Evolutionary conservation across 2,888 invertebrate species (phyloP).

Genomic region (Drosophila emarginata): DNA sequence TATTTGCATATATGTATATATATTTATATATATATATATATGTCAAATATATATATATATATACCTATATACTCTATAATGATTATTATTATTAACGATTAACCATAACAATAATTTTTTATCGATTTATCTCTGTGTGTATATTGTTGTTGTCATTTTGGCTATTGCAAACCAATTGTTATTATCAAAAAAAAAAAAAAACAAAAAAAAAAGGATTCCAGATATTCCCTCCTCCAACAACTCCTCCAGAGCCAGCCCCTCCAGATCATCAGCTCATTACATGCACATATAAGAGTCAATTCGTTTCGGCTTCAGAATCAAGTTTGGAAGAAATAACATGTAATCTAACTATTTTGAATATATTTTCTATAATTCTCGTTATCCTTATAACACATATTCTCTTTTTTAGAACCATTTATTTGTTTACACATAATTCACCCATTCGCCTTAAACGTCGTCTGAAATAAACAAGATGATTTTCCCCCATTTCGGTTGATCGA

Average conservation of each 20-base stretch:
- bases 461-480: background rate
- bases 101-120: slow-evolving; percentile 65
- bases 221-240: slow-evolving; percentile 92
- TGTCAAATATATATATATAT: slow-evolving; percentile 22
- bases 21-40: slow-evolving; percentile 30
- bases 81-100: slow-evolving; percentile 64
- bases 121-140: slow-evolving; percentile 70
- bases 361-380: slow-evolving; percentile 60
- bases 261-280: slow-evolving; percentile 89
- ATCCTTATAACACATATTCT: slow-evolving; percentile 44
- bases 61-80: slow-evolving; percentile 55
- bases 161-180: slow-evolving; percentile 66
- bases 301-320: slow-evolving; percentile 85
- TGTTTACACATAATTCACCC: slow-evolving; percentile 24
- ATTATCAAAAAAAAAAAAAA: slow-evolving; percentile 47
- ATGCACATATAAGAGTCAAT: slow-evolving; percentile 83
- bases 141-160: slow-evolving; percentile 71
- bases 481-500: background rate
- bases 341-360: slow-evolving; percentile 82
- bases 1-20: slow-evolving; percentile 24
- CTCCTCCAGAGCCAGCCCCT: slow-evolving; percentile 92
- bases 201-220: slow-evolving; percentile 86
- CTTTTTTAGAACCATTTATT: slow-evolving; percentile 25
- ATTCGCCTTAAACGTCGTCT: background rate
- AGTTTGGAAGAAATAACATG: slow-evolving; percentile 87